phyloP scores from a whole-genome alignment of 2,797 vertebrate genomes.

The Helicolenus hilgendorfi region DNA sequence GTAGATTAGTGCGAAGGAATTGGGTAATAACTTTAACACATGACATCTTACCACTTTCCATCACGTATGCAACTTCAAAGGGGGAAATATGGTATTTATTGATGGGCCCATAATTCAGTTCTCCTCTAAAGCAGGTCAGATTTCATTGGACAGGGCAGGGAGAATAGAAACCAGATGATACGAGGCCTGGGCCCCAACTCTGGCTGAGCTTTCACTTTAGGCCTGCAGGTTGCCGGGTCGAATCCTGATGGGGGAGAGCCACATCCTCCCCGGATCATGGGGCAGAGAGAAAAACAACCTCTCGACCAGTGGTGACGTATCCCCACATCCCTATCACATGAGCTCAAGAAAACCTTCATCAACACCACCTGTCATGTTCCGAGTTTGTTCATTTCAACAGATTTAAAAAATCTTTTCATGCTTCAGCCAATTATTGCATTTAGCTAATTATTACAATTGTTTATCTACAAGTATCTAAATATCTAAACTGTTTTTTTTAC shows the following conservation, averaged over 20 bases:
- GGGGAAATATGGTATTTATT: conserved; percentile 89
- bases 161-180: conserved; percentile 92
- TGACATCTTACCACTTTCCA: conserved; percentile 90
- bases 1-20: conserved; percentile 86
- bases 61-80: conserved; percentile 90
- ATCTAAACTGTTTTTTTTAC: background rate
- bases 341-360: background rate
- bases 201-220: conserved; percentile 64
- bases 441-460: background rate
- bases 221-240: conserved; percentile 64
- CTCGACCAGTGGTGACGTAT: background rate
- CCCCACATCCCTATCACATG: background rate
- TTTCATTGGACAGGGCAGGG: conserved; percentile 89
- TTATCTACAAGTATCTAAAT: background rate
- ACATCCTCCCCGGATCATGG: conserved; percentile 15
- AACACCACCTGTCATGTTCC: background rate
- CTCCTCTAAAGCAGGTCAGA: conserved; percentile 88
- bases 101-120: conserved; percentile 89
- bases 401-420: background rate
- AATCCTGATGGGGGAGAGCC: conserved; percentile 58
- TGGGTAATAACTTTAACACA: conserved; percentile 90
- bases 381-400: background rate
- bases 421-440: background rate
- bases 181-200: conserved; percentile 59
- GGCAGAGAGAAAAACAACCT: conserved; percentile 35